Evolutionary conservation across 2,888 invertebrate genomes (phyloP), one percentile per base, ranked within the genome.

Genomic region (Magallana nippona): DNA sequence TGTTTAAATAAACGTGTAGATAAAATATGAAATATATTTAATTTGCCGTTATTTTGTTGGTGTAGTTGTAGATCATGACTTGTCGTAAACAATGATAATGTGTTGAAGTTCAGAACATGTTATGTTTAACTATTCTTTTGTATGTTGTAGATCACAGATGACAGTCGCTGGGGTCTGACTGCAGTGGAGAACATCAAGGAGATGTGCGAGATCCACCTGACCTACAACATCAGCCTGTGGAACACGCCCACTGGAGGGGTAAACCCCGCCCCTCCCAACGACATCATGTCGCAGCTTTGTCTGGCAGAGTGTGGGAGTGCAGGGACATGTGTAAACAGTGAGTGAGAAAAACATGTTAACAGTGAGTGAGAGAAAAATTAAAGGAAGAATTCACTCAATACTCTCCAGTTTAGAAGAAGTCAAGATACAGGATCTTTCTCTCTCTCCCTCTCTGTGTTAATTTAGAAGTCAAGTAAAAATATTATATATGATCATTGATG

Each of bases 291-390:
- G 60, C 15, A 85, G 11, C 79, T 89, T 55, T 90, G 90, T 83
- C 62, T 88, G 10, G 87, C 88, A 56, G 86, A 86, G 17, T 90
- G 90, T 88, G 84, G 86, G 17, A 83, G 81, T 13, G 85, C 87
- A 44, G 89, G 89, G n/a, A 81, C n/a, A 0, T 90, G 90, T 83
- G 81, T 78, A 1, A 81, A 89, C 84, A 89, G 90, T 90, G 62
- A 27, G 87, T 84, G 55, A 8, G 44, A 44, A 8, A 44, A 44
- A 44, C 44, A 44, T 44, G 44, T 44, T 44, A 44, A 79, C 1
- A 55, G 13, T n/a, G n/a, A 27, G 27, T 78, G 10, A 44, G 32
- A 27, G 1, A n/a, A 78, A 44, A 44, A 44, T 44, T 32, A 32
- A 32, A 32, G 32, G 44, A 44, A 44, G 2, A 44, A 5, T 44